phyloP scores from a whole-genome alignment of 92 coral and sea anemone species.

The Metridium senile region DNA sequence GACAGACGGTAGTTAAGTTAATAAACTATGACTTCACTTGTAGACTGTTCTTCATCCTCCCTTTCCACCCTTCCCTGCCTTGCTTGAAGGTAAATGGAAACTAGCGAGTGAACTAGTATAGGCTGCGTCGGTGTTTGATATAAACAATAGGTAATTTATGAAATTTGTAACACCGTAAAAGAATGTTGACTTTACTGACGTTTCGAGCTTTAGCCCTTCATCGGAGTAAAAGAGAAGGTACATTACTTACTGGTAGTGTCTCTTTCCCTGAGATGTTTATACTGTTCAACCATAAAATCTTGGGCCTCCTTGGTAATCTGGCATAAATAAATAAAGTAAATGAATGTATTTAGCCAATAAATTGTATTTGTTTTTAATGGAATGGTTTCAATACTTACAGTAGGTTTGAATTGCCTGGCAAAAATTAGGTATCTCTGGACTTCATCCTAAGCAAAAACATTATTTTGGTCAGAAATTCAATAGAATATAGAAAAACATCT shows the following conservation, averaged over 20 bases:
- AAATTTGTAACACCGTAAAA: too few species aligned
- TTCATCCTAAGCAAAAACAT: constrained; percentile 66
- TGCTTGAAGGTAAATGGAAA: too few species aligned
- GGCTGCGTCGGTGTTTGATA: too few species aligned
- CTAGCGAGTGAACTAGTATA: too few species aligned
- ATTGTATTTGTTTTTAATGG: not conserved
- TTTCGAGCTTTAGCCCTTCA: too few species aligned
- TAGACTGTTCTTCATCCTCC: too few species aligned
- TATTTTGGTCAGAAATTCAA: not conserved
- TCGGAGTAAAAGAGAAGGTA: too few species aligned
- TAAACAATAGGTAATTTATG: too few species aligned
- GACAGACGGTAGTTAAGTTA: too few species aligned
- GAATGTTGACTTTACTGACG: too few species aligned
- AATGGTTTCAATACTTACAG: constrained; percentile 74
- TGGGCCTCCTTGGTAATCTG: constrained; percentile 98
- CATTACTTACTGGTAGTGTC: constrained; percentile 84
- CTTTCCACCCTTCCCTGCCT: too few species aligned
- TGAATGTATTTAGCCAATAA: not conserved
- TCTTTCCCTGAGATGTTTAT: constrained; percentile 92
- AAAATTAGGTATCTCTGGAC: constrained; percentile 91
- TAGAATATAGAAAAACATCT: not conserved
- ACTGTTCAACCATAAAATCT: constrained; percentile 93
- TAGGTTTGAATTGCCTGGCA: constrained; percentile 97
- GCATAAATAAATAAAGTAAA: not conserved
- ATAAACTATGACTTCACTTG: too few species aligned